Conservation (phyloP, 2,888 invertebrate species). For the Netelia melanura region DNA sequence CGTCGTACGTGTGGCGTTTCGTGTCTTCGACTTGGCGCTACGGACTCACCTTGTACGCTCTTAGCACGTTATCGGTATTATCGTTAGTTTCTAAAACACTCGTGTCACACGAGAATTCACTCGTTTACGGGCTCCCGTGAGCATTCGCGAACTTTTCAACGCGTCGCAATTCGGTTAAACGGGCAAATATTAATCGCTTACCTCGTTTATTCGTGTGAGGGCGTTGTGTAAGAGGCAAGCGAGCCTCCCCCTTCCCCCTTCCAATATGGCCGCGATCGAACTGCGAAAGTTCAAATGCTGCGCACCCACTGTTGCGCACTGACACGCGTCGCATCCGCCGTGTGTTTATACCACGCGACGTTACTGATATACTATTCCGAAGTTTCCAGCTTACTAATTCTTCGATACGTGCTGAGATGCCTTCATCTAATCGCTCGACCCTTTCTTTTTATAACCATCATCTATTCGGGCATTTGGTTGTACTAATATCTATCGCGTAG, state of each 20-base stretch:
- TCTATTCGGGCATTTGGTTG: conserved; percentile 15
- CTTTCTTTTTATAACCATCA: not conserved
- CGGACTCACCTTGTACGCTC: conserved; percentile 58
- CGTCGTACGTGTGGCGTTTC: conserved; percentile 49
- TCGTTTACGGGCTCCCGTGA: conserved; percentile 5
- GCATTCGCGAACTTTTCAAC: conserved; percentile 51
- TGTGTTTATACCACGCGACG: conserved; percentile 75
- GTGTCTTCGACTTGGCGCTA: conserved; percentile 34
- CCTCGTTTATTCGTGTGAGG: conserved; percentile 86
- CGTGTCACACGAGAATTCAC: conserved; percentile 6
- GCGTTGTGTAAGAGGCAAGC: conserved; percentile 85
- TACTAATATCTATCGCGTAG: not conserved
- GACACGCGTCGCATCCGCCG: conserved; percentile 64
- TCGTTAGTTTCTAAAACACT: conserved; percentile 3
- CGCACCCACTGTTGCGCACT: conserved; percentile 78
- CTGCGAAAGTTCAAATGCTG: conserved; percentile 80
- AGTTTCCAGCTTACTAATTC: conserved; percentile 62
- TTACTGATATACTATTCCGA: conserved; percentile 46
- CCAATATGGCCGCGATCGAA: conserved; percentile 83
- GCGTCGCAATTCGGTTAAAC: conserved; percentile 66
- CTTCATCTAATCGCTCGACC: not conserved
- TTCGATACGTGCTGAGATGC: not conserved
- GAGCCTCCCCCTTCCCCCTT: conserved; percentile 66
- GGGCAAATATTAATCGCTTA: conserved; percentile 76
- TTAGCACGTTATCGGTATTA: conserved; percentile 8